These are phyloP conservation scores for Pyrocoelia pectoralis DNA, from an alignment of 2,888 invertebrate species.

Conservation along the genomic window DNA sequence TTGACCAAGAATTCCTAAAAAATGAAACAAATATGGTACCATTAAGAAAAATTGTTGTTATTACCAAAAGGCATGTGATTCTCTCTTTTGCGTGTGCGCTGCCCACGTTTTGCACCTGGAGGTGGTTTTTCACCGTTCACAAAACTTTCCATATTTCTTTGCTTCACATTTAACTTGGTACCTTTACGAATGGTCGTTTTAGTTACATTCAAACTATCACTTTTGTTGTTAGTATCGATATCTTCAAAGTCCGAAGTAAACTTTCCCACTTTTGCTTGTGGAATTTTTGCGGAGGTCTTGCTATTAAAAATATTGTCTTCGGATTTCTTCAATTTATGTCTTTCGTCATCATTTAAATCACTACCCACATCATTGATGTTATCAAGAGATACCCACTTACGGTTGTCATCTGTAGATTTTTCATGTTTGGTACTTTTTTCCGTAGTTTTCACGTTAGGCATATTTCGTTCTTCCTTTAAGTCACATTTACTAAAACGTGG, in stretches of 20 bases:
- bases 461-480: slow-evolving; percentile 61
- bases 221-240: slow-evolving; percentile 49
- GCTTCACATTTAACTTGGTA: slow-evolving; percentile 46
- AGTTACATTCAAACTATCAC: slow-evolving; percentile 48
- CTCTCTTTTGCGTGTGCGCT: slow-evolving; percentile 62
- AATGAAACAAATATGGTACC: too few species aligned
- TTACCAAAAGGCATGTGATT: slow-evolving; percentile 56
- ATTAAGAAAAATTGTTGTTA: too few species aligned
- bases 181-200: slow-evolving; percentile 54
- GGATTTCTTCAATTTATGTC: slow-evolving; percentile 51
- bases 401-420: slow-evolving; percentile 59
- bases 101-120: slow-evolving; percentile 61
- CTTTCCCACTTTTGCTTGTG: slow-evolving; percentile 61
- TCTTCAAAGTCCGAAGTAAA: slow-evolving; percentile 50
- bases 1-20: slow-evolving; percentile 53
- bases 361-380: too few species aligned
- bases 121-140: slow-evolving; percentile 51
- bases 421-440: slow-evolving; percentile 54
- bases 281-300: slow-evolving; percentile 60
- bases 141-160: slow-evolving; percentile 48
- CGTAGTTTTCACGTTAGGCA: slow-evolving; percentile 30
- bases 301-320: slow-evolving; percentile 62
- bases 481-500: slow-evolving; percentile 64
- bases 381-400: slow-evolving; percentile 71
- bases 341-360: slow-evolving; percentile 58